Base-by-base conservation (phyloP, 2,797 vertebrate genomes). In the Protosalanx chinensis region DNA sequence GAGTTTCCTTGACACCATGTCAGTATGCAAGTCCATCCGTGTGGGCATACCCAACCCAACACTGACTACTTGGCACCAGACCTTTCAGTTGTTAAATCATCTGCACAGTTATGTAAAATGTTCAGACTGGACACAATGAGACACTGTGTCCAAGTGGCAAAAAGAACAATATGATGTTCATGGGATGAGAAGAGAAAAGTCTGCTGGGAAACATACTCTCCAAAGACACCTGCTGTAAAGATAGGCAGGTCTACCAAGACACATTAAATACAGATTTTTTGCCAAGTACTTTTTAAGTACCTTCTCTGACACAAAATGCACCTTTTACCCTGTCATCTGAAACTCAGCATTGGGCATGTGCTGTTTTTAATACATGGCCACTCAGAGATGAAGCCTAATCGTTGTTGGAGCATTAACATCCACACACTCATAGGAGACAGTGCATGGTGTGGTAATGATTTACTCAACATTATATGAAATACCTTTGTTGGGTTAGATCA, bases 81-180 rank as follows among this genome's bases (percentile, higher is more conserved):
- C 68, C 81, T 68, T 56, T 46, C 57, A 71, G 33, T 74, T 80
- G 77, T 70, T 82, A 69, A 75, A 83, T 79, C 79, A 72, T 85
- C 83, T 80, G 84, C 84, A 81, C 61, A 82, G 83, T 91, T 91
- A 89, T 84, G 83, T 89, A 90, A 89, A 71, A 67, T 2, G 78
- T 46, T 13, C 82, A 72, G 75, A 85, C 86, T 86, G 82, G 77
- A 83, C 76, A 74, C 75, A 76, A 70, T 87, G 84, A 81, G 86
- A 87, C 82, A 84, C 85, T 83, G 83, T 86, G 81, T 82, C 83
- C 77, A 73, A 84, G 68, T 57, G 27, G 72, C 41, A 3, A 5
- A 59, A 59, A 41, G 67, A 30, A 65, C 71, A 15, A 41, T 70
- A 71, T 51, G 23, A 5, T 59, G 71, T 59, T 70, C 62, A 72